phyloP scores from a whole-genome alignment of 92 coral and sea anemone species.

The Epizoanthus scotinus region DNA sequence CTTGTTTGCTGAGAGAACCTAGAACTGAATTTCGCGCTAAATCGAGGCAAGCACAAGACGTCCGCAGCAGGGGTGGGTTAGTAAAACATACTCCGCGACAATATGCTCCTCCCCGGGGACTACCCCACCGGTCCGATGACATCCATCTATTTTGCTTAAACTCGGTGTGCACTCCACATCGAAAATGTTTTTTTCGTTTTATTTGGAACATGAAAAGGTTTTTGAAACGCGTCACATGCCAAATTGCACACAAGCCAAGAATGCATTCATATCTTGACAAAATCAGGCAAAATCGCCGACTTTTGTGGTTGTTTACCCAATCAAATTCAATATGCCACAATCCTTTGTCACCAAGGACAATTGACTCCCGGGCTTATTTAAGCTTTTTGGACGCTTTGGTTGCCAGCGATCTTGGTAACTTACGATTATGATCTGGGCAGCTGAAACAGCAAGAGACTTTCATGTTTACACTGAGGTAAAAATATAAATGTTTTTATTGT shows the following conservation, averaged over 20 bases:
- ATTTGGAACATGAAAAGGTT: too few species aligned
- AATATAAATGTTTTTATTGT: too few species aligned
- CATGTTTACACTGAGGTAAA: too few species aligned
- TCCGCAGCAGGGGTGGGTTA: conserved; percentile 16
- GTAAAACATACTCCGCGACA: not conserved
- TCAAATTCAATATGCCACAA: conserved; percentile 5
- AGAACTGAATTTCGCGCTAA: conserved; percentile 40
- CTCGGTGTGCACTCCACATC: too few species aligned
- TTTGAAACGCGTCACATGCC: too few species aligned
- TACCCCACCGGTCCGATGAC: too few species aligned
- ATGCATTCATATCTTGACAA: not conserved
- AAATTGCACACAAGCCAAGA: too few species aligned
- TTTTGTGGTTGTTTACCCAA: conserved; percentile 19
- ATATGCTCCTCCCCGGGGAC: too few species aligned
- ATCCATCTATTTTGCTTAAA: too few species aligned
- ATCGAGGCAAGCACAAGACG: conserved; percentile 26
- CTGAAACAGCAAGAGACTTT: not conserved
- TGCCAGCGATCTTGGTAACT: too few species aligned
- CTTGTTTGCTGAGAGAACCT: conserved; percentile 17
- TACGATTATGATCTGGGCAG: not conserved
- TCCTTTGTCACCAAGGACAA: conserved; percentile 37
- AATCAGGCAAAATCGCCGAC: not conserved
- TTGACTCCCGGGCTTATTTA: not conserved
- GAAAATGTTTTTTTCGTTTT: too few species aligned
- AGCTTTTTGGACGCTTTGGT: not conserved